phyloP scores from a whole-genome alignment of 2,888 invertebrate genomes.

The Mesorhabditis spiculigera region DNA sequence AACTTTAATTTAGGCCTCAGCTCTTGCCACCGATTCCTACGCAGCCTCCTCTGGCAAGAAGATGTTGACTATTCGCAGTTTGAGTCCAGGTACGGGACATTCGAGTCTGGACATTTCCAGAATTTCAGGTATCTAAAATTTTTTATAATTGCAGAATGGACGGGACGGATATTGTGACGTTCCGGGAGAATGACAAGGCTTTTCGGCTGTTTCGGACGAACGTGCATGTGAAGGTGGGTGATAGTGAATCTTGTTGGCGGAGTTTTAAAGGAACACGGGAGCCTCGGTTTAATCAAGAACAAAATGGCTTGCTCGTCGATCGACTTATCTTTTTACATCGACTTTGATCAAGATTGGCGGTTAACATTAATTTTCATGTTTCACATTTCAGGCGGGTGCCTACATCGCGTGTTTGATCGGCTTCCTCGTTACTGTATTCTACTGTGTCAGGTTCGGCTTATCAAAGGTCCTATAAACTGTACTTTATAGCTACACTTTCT shows the following conservation, averaged over 20 bases:
- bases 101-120: not conserved
- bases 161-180: conserved; percentile 34
- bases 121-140: not conserved
- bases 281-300: not conserved
- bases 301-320: not conserved
- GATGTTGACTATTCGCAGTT: conserved; percentile 37
- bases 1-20: not conserved
- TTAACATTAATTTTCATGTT: not conserved
- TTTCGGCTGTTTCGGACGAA: conserved; percentile 40
- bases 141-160: conserved; percentile 25
- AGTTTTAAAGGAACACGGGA: not conserved
- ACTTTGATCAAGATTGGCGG: not conserved
- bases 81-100: conserved; percentile 23
- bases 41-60: conserved; percentile 25
- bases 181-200: conserved; percentile 38
- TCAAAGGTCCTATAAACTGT: not conserved
- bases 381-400: conserved; percentile 19
- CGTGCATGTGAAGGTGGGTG: conserved; percentile 36
- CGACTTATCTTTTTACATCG: not conserved
- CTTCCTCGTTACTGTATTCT: conserved; percentile 16
- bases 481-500: conserved; percentile 18
- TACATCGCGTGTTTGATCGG: conserved; percentile 23
- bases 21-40: conserved; percentile 20
- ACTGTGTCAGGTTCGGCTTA: conserved; percentile 12
- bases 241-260: not conserved